phyloP scores from a whole-genome alignment of 2,888 invertebrate genomes.

The Phyllotreta cruciferae region DNA sequence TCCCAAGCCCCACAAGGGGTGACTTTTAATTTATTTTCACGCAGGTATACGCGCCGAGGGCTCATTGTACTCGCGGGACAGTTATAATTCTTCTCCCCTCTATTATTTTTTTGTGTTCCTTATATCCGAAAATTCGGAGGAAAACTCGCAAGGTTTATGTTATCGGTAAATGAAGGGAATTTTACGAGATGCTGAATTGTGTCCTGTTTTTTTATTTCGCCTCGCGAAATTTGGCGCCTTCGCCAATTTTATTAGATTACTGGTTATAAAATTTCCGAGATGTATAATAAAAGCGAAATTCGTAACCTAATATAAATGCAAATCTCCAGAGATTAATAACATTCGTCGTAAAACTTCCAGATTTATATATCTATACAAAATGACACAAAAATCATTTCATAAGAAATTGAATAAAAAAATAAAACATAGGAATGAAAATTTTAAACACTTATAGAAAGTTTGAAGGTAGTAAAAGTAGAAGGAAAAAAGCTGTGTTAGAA shows the following conservation, averaged over 20 bases:
- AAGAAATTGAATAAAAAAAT: too few relatives aligned
- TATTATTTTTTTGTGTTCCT: slow-evolving; percentile 22
- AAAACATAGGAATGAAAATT: too few relatives aligned
- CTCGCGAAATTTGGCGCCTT: slow-evolving; percentile 4
- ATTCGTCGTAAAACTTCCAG: too few relatives aligned
- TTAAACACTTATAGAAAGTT: too few relatives aligned
- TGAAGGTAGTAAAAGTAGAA: too few relatives aligned
- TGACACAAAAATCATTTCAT: too few relatives aligned
- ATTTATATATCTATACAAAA: too few relatives aligned
- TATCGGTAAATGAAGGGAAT: slow-evolving; percentile 28
- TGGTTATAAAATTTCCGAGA: too few relatives aligned
- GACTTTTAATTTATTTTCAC: slow-evolving; percentile 53
- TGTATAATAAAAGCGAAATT: too few relatives aligned
- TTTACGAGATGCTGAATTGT: slow-evolving; percentile 18
- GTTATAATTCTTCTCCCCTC: slow-evolving; percentile 44
- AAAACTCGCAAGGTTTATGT: slow-evolving; percentile 28
- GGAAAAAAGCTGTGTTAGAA: too few relatives aligned
- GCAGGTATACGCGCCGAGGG: slow-evolving; percentile 43
- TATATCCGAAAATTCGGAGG: slow-evolving; percentile 19
- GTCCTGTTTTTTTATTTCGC: slow-evolving; percentile 10
- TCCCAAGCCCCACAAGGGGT: slow-evolving; percentile 37
- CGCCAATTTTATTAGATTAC: slow-evolving; percentile 1
- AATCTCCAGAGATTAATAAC: too few relatives aligned
- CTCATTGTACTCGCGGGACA: slow-evolving; percentile 44
- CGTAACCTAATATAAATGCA: too few relatives aligned